Evolutionary conservation across 2,888 invertebrate genomes (phyloP).

Genomic region (Chymomyza fuscimana): DNA sequence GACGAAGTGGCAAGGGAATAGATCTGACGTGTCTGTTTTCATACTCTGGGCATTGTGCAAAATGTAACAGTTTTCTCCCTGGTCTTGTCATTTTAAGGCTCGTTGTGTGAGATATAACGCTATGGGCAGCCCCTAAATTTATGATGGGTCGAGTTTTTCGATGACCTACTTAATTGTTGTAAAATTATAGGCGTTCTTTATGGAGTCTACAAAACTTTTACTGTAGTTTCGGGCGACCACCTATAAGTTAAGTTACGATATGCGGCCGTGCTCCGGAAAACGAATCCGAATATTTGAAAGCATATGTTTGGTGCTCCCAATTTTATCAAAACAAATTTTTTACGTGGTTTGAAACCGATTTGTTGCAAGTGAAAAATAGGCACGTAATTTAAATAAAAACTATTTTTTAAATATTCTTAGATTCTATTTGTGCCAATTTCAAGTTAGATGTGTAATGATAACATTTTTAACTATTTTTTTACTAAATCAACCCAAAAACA

Average conservation of each 20-base stretch:
- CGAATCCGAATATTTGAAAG: too few relatives aligned
- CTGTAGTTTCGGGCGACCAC: constrained; percentile 50
- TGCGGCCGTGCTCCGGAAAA: too few relatives aligned
- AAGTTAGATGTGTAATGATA: too few relatives aligned
- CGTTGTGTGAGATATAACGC: constrained; percentile 21
- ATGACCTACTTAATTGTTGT: constrained; percentile 37
- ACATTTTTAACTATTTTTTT: too few relatives aligned
- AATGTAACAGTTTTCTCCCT: constrained; percentile 59
- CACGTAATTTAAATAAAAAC: too few relatives aligned
- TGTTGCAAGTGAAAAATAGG: too few relatives aligned
- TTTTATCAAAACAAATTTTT: too few relatives aligned
- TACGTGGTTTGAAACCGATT: too few relatives aligned
- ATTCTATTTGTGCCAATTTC: too few relatives aligned
- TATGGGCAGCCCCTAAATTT: constrained; percentile 35
- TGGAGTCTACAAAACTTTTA: constrained; percentile 33
- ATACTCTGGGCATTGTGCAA: constrained; percentile 66
- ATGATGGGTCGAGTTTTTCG: constrained; percentile 41
- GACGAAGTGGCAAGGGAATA: constrained; percentile 64
- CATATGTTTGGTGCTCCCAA: too few relatives aligned
- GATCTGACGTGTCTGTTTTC: constrained; percentile 74
- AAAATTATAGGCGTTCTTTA: not conserved
- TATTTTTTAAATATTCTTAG: too few relatives aligned
- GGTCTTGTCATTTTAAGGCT: constrained; percentile 28
- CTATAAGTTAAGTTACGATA: not conserved
- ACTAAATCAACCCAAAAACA: too few relatives aligned